phyloP scores from a whole-genome alignment of 2,113 vertebrate genomes.

The Tapirus terrestris region DNA sequence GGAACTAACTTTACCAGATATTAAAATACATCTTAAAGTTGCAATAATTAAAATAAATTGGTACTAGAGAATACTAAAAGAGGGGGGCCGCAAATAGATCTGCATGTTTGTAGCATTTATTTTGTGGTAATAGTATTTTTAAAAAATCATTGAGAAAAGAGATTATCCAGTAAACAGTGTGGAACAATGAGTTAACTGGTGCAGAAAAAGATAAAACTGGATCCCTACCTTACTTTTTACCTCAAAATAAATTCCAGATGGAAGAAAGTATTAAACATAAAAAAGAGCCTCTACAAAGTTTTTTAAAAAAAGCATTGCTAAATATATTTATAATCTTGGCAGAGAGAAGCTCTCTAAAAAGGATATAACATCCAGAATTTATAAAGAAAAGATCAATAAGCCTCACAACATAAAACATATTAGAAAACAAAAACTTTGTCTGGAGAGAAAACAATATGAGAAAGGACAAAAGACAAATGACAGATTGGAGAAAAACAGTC shows the following conservation, averaged over 20 bases:
- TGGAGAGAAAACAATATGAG: not conserved
- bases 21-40: not conserved
- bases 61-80: not conserved
- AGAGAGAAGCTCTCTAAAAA: not conserved
- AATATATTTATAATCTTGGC: not conserved
- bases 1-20: not conserved
- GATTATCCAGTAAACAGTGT: not conserved
- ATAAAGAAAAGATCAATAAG: slow-evolving; percentile 10
- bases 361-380: not conserved
- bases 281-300: not conserved
- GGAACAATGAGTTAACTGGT: not conserved
- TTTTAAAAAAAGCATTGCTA: not conserved
- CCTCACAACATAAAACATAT: not conserved
- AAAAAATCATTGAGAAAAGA: slow-evolving; percentile 3
- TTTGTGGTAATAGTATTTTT: not conserved
- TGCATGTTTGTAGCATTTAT: not conserved
- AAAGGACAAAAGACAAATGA: not conserved
- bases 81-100: not conserved
- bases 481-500: slow-evolving; percentile 10
- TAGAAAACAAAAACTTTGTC: not conserved
- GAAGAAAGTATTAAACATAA: not conserved
- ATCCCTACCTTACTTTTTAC: not conserved
- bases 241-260: slow-evolving; percentile 40
- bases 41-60: not conserved
- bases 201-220: not conserved